A percentile compares a stretch with the other conserved stretches of the same genome.
These are phyloP conservation scores for Gymnocephalus cernua DNA, from an alignment of 2,113 vertebrate genomes.

Conservation along the genomic window DNA sequence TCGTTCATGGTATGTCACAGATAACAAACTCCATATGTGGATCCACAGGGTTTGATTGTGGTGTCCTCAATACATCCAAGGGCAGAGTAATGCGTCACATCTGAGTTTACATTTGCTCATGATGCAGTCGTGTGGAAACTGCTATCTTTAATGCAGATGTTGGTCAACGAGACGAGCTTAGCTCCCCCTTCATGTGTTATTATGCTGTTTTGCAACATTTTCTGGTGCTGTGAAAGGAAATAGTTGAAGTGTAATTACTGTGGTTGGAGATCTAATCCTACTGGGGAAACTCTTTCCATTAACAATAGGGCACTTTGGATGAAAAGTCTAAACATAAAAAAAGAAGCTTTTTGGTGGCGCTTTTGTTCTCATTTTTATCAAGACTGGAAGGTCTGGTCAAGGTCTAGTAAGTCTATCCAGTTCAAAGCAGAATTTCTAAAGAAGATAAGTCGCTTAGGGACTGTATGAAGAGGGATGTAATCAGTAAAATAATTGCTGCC, in stretches of 20 bases:
- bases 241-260: not conserved
- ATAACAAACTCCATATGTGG: conserved; percentile 49
- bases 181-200: not conserved
- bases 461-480: not conserved
- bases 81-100: not conserved
- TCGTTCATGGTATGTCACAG: conserved; percentile 2
- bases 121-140: not conserved
- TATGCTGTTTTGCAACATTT: not conserved
- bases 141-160: not conserved
- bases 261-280: not conserved
- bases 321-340: too few species aligned
- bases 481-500: conserved; percentile 7
- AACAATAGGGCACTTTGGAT: not conserved
- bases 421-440: not conserved
- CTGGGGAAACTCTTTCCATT: not conserved
- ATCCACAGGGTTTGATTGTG: not conserved
- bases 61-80: too few species aligned
- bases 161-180: not conserved
- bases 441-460: not conserved
- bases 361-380: not conserved
- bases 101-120: conserved; percentile 13
- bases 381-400: not conserved
- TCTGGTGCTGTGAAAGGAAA: not conserved
- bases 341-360: not conserved
- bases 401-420: not conserved